Base-by-base conservation (phyloP, 2,888 invertebrate species). In the Anaspis maculata region DNA sequence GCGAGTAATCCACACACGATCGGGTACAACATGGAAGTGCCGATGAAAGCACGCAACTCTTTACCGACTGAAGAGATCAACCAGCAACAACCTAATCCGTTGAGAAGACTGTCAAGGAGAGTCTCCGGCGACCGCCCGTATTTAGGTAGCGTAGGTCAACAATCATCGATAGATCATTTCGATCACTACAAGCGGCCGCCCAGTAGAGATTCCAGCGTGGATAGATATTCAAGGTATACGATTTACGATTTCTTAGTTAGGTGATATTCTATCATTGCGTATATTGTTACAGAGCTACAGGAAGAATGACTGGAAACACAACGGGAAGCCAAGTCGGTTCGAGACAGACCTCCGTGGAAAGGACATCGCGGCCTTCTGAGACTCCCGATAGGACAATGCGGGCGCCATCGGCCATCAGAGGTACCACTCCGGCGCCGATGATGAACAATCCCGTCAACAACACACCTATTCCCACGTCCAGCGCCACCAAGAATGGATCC, bases 141-240 rank as follows among this genome's bases (percentile, higher is more conserved):
- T 59, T 46, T 67, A 39, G 54, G 51, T 15, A 51, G 44, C 36
- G 56, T 59, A 11, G 75, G 72, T 39, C 69, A 66, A 45, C 73
- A 81, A 67, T 73, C 84, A 7, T 83, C 86, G 49, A 87, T 87
- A 57, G 90, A 91, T 64, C 87, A 89, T 57, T 89, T 91, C 61
- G 94, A 94, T 65, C 94, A 95, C 61, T 95, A 95, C 65, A 88
- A 89, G 65, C 73, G 87, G 61, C 88, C 90, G 31, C 88, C 89
- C 1, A 89, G 89, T 68, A 73, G 89, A 58, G 88, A 89, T 61
- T 80, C 83, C 39, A 88, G 88, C 49, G 84, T 87, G 26, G 89
- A 89, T 68, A 52, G 63, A 40, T 86, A 83, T 57, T 77, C 81
- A 3, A 72, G 83, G 41, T n/a, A n/a, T n/a, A n/a, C n/a, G n/a